A percentile compares a stretch with the other conserved stretches of the same genome.
phyloP scores from a whole-genome alignment of 1,140 invertebrate species.

The Meloidogyne floridensis region DNA sequence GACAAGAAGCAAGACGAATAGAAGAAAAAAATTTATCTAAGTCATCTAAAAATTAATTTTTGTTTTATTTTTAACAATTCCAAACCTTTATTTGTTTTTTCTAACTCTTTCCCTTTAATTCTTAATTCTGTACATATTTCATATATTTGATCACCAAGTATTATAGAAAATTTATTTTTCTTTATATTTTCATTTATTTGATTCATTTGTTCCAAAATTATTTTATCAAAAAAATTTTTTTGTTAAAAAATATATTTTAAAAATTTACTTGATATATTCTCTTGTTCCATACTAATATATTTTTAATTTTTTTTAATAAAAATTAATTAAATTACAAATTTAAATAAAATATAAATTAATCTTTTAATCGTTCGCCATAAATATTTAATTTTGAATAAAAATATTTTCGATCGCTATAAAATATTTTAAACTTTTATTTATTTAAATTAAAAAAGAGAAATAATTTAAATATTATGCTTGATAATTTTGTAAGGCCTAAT shows the following conservation, averaged over 20 bases:
- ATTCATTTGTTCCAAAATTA: constrained; percentile 52
- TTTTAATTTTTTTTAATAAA: not conserved
- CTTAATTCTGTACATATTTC: constrained; percentile 52
- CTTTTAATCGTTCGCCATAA: not conserved
- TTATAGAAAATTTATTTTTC: constrained; percentile 48
- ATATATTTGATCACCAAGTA: constrained; percentile 55
- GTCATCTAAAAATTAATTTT: constrained; percentile 48
- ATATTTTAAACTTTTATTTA: not conserved
- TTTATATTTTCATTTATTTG: constrained; percentile 53
- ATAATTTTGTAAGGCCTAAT: too few relatives aligned
- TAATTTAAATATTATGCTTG: not conserved
- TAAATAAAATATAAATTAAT: not conserved
- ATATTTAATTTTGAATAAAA: not conserved
- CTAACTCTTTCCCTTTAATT: constrained; percentile 47
- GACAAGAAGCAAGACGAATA: constrained; percentile 58
- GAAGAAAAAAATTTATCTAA: constrained; percentile 60
- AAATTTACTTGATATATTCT: not conserved
- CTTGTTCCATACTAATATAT: not conserved
- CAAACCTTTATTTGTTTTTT: constrained; percentile 59
- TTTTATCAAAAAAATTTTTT: constrained; percentile 48
- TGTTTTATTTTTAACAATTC: not conserved
- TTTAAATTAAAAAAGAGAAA: not conserved
- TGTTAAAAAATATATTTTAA: not conserved
- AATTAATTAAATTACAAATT: not conserved
- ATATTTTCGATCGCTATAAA: constrained; percentile 1